Evolutionary conservation across 1,140 invertebrate genomes (phyloP).

Genomic region (Monomorium pharaonis): DNA sequence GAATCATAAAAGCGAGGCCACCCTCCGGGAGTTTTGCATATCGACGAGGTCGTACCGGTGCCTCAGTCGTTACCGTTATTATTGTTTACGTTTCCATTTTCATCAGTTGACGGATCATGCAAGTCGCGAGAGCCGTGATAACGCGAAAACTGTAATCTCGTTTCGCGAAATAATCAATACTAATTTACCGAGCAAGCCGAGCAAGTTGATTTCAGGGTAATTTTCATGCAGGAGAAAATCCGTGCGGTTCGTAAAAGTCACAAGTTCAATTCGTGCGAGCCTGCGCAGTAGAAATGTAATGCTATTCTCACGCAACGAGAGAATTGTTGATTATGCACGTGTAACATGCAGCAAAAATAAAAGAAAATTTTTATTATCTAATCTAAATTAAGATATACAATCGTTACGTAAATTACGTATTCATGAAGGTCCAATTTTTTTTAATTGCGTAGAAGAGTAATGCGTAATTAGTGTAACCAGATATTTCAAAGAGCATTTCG

Average conservation of each 20-base stretch:
- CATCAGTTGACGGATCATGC: background rate
- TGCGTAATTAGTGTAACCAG: background rate
- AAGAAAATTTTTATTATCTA: background rate
- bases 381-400: background rate
- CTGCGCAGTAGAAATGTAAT: background rate
- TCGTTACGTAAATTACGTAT: background rate
- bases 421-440: background rate
- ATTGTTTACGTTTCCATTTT: slow-evolving; percentile 7
- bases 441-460: background rate
- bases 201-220: background rate
- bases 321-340: background rate
- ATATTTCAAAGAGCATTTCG: background rate
- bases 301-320: background rate
- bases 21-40: slow-evolving; percentile 11
- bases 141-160: background rate
- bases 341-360: background rate
- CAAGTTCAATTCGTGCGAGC: background rate
- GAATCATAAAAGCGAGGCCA: background rate
- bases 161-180: background rate
- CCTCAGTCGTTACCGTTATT: background rate
- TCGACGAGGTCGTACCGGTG: background rate
- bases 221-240: background rate
- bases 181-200: slow-evolving; percentile 11
- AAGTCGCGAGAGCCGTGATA: background rate
- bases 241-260: background rate